A percentile compares a stretch with the other conserved stretches of the same genome.
Evolutionary conservation across 1,140 invertebrate genomes (phyloP).

Genomic region (Drosophila biarmipes): DNA sequence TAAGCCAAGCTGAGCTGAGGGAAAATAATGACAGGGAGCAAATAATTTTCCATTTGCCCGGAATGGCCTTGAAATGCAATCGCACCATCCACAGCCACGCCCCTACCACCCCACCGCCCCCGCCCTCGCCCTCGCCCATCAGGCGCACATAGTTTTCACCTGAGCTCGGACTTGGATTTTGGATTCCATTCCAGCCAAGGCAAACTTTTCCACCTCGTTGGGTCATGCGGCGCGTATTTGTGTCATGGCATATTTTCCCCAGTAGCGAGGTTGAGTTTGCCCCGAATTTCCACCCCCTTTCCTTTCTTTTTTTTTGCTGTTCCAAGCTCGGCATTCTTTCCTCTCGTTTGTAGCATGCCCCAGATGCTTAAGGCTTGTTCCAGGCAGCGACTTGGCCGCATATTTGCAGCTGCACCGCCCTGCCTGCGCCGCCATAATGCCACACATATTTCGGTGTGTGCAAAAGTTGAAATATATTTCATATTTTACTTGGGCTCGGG

Average conservation of each 20-base stretch:
- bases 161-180: constrained; percentile 33
- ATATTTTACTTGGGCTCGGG: constrained; percentile 78
- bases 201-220: constrained; percentile 46
- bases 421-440: constrained; percentile 41
- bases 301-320: constrained; percentile 5
- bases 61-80: constrained; percentile 61
- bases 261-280: constrained; percentile 23
- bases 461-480: constrained; percentile 82
- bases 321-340: constrained; percentile 48
- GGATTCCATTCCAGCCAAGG: constrained; percentile 13
- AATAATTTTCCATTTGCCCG: constrained; percentile 70
- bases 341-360: constrained; percentile 54
- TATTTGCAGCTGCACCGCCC: constrained; percentile 49
- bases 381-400: constrained; percentile 47
- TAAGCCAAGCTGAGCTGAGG: constrained; percentile 27
- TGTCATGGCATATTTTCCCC: constrained; percentile 72
- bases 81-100: neutral
- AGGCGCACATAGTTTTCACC: constrained; percentile 40
- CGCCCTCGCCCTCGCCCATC: too few relatives aligned
- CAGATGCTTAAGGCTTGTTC: constrained; percentile 62
- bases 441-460: constrained; percentile 71
- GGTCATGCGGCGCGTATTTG: constrained; percentile 55
- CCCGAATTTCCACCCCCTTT: constrained; percentile 7
- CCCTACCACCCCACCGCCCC: neutral
- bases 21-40: constrained; percentile 67